Evolutionary conservation across 53 echinoderm and acorn worm genomes (phyloP), one percentile per base, ranked within the genome.

Genomic region (Luidia sarsii): DNA sequence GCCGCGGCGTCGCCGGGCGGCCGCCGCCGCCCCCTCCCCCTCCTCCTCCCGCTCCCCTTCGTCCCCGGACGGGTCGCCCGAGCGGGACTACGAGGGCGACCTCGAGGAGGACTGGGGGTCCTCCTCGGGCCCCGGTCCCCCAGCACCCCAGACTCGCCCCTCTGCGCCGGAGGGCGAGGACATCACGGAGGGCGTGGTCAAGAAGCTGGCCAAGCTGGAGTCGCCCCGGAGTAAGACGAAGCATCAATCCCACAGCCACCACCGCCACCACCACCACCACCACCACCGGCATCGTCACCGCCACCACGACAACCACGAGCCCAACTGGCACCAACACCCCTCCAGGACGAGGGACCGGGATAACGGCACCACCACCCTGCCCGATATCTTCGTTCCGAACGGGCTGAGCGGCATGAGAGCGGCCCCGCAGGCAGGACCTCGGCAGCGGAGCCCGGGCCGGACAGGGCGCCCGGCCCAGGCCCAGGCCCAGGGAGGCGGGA

Each of bases 51-150:
- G n/a, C n/a, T n/a, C n/a, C n/a, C n/a, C n/a, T n/a, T n/a, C n/a
- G n/a, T 50, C 74, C 1, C 61, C 77, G 45, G 60, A 77, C 43
- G 33, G 9, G 34, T 34, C 51, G 14, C 11, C 38, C 39, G 67
- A 81, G 4, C 33, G 64, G 13, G 85, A 80, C 28, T 73, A 84
- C 20, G 70, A 87, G 32, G 87, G 82, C 37, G 83, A 91, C 41
- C 66, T 77, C 32, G 75, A 71, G 20, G 92, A 88, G 29, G 54
- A 79, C 13, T 80, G 73, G 35, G 73, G 85, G 65, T 57, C 74
- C 60, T 81, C 85, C 23, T 68, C 53, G 21, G 88, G 85, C 74
- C 61, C 82, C 2, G 81, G 67, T 34, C 7, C 29, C 39, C 8
- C 45, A 15, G 66, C 31, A n/a, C 49, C 33, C 7, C 34, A 48